Evolutionary conservation across 2,888 invertebrate species (phyloP).

Genomic region (Volucella bombylans): DNA sequence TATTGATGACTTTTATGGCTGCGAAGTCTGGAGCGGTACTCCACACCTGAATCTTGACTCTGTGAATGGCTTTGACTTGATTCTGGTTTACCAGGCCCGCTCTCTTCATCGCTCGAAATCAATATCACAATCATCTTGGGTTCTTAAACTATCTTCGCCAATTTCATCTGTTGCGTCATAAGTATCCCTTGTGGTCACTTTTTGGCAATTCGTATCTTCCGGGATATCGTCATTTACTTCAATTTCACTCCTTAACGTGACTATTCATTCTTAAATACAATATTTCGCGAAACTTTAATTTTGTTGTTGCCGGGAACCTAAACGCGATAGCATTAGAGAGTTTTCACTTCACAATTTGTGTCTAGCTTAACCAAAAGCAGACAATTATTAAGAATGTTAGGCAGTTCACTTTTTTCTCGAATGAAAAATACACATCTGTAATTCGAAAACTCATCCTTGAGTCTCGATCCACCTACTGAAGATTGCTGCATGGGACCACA

Average conservation of each 20-base stretch:
- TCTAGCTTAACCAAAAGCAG: not conserved
- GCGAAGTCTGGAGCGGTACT: not conserved
- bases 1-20: not conserved
- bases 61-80: not conserved
- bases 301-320: not conserved
- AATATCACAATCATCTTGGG: not conserved
- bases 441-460: not conserved
- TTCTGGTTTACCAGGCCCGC: not conserved
- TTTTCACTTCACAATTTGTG: slow-evolving; percentile 1
- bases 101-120: not conserved
- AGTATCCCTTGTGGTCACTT: not conserved
- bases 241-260: not conserved
- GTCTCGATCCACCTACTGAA: slow-evolving; percentile 1
- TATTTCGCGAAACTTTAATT: not conserved
- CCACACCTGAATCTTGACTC: not conserved
- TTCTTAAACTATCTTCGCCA: not conserved
- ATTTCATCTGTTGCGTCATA: not conserved
- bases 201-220: not conserved
- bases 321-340: not conserved
- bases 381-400: not conserved
- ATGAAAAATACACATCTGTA: not conserved
- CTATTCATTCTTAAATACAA: not conserved
- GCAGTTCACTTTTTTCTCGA: not conserved
- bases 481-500: not conserved
- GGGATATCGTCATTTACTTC: not conserved